Percentiles rank a stretch among this genome's conserved stretches.
Conservation (phyloP, 37 sponge, comb jelly and placozoan species). For the Haliclona indistincta region DNA sequence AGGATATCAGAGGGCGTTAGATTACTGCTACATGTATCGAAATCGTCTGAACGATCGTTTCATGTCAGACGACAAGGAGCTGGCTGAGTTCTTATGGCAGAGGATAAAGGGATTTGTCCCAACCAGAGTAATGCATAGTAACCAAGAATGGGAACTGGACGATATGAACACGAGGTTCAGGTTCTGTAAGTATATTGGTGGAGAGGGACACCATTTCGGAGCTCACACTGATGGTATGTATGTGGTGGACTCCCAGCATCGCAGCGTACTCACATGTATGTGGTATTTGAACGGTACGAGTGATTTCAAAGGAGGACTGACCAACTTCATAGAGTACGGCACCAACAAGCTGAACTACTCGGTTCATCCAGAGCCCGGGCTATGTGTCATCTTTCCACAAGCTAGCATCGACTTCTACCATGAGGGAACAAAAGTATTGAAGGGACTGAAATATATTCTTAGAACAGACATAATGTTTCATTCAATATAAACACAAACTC, state of each 20-base stretch:
- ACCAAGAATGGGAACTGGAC: conserved; percentile 48
- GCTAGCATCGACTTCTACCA: conserved; percentile 45
- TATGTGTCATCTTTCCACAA: conserved; percentile 78
- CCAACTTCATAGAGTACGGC: conserved; percentile 60
- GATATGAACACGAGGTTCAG: conserved; percentile 70
- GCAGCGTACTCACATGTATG: conserved; percentile 75
- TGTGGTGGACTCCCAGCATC: conserved; percentile 12
- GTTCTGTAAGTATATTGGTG: conserved; percentile 77
- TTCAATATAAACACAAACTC: neutral
- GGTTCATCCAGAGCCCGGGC: conserved; percentile 67
- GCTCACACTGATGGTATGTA: conserved; percentile 72
- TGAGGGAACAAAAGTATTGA: conserved; percentile 62
- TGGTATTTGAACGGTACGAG: conserved; percentile 72
- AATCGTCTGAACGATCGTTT: conserved; percentile 73
- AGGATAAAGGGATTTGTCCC: conserved; percentile 59
- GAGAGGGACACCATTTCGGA: conserved; percentile 69
- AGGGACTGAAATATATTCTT: conserved; percentile 83
- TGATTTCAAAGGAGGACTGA: conserved; percentile 80
- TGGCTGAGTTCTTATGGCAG: conserved; percentile 76
- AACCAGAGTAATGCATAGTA: neutral
- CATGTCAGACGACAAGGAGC: conserved; percentile 69
- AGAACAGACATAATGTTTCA: conserved; percentile 84
- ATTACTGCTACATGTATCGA: conserved; percentile 67
- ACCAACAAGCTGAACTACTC: conserved; percentile 19
- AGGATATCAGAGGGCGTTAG: conserved; percentile 67